phyloP scores from a whole-genome alignment of 2,113 vertebrate genomes.

The Ptilorrhoa leucosticta region DNA sequence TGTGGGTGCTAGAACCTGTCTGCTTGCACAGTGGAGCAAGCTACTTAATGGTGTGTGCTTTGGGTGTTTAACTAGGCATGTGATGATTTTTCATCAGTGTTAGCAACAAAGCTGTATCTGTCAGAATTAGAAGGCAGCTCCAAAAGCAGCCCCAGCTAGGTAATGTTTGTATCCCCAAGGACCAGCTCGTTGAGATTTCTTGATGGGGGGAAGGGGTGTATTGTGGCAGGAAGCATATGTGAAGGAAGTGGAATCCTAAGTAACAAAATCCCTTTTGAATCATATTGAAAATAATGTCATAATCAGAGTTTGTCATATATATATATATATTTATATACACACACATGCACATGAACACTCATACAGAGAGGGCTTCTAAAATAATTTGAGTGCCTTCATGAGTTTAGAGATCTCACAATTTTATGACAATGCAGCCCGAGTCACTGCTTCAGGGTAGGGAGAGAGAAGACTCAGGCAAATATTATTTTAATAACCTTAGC shows the following conservation, averaged over 20 bases:
- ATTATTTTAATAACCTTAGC: conserved; percentile 33
- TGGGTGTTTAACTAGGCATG: background rate
- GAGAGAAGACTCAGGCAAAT: background rate
- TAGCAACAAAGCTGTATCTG: background rate
- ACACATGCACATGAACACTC: background rate
- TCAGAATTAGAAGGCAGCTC: background rate
- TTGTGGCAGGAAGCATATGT: fast-evolving
- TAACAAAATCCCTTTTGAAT: background rate
- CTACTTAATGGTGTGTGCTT: background rate
- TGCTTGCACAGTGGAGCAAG: background rate
- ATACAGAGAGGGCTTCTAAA: background rate
- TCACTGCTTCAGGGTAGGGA: background rate
- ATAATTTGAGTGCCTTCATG: background rate
- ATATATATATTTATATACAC: background rate
- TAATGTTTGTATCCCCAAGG: background rate
- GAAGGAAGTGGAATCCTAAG: background rate
- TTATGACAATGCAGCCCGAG: background rate
- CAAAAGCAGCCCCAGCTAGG: background rate
- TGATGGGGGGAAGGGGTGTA: background rate
- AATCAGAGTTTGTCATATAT: background rate
- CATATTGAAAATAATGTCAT: background rate
- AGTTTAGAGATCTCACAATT: background rate
- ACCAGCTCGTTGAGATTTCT: background rate
- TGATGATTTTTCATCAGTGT: background rate
- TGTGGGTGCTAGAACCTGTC: background rate